A percentile compares a stretch with the other conserved stretches of the same genome.
These are phyloP conservation scores for Chymomyza amoena DNA, from an alignment of 2,888 invertebrate species.

Conservation along the genomic window DNA sequence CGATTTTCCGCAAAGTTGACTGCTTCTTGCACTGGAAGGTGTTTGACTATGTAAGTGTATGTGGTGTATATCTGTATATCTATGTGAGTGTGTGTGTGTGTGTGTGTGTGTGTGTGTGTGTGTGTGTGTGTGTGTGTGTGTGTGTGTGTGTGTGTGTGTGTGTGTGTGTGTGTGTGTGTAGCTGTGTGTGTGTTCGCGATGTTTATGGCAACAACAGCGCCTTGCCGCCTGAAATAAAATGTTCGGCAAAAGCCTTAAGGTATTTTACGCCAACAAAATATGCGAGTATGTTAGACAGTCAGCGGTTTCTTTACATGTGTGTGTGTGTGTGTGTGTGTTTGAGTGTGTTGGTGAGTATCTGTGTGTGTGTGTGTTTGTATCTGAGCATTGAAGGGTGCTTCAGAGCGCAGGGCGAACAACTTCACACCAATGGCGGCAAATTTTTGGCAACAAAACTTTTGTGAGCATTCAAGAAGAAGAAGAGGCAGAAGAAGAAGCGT, in stretches of 20 bases:
- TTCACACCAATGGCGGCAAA: conserved; percentile 71
- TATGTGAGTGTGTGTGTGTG: conserved; percentile 12
- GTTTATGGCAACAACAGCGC: conserved; percentile 61
- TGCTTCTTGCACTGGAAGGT: conserved; percentile 70
- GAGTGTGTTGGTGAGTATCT: neutral
- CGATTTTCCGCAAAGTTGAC: conserved; percentile 73
- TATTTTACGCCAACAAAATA: conserved; percentile 70
- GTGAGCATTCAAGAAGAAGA: conserved; percentile 28
- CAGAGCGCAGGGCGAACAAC: conserved; percentile 30
- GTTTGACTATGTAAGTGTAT: conserved; percentile 5
- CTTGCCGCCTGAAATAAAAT: conserved; percentile 61
- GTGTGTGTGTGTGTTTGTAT: neutral
- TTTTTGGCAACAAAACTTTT: conserved; percentile 71
- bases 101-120: conserved; percentile 31
- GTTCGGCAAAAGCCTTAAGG: conserved; percentile 67
- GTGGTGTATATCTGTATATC: conserved; percentile 28
- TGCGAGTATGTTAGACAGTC: conserved; percentile 52
- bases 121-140: conserved; percentile 39
- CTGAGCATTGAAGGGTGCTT: neutral
- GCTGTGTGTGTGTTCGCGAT: conserved; percentile 33
- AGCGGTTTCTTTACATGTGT: neutral
- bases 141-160: conserved; percentile 13
- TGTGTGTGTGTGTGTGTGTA: no score
- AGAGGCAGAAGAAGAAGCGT: conserved; percentile 26
- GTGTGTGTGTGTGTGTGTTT: neutral